These are phyloP conservation scores for Gambelia wislizenii DNA, from an alignment of 2,797 vertebrate species.

Conservation along the genomic window DNA sequence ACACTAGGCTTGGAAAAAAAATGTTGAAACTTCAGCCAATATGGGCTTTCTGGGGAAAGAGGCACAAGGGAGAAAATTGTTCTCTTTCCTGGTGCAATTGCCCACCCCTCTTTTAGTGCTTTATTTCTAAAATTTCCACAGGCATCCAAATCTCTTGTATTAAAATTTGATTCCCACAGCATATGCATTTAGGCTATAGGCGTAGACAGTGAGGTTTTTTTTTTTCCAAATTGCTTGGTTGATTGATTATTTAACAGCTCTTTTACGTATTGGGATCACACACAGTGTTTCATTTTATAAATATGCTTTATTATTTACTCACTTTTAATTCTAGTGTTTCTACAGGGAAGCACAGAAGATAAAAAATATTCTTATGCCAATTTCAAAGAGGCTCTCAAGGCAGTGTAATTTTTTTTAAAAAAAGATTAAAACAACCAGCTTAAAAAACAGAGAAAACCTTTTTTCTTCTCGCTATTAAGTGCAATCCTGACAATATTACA, in stretches of 20 bases:
- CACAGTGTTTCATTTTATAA: background rate
- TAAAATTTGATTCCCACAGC: background rate
- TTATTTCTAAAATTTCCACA: background rate
- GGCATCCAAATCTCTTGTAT: background rate
- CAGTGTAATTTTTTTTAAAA: background rate
- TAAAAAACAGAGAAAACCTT: background rate
- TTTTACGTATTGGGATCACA: background rate
- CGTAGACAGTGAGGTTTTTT: background rate
- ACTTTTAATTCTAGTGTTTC: background rate
- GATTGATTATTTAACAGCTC: background rate
- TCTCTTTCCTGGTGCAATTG: too few relatives aligned
- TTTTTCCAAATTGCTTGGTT: background rate
- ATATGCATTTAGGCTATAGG: background rate
- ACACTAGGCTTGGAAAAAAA: too few relatives aligned
- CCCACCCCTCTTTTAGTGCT: background rate
- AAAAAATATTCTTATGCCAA: too few relatives aligned
- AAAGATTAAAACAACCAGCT: background rate
- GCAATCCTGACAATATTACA: background rate
- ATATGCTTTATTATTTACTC: background rate
- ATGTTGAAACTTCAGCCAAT: too few relatives aligned
- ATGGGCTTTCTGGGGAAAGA: too few relatives aligned
- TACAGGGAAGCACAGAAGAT: background rate
- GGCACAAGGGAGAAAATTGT: too few relatives aligned
- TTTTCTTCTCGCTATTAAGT: background rate
- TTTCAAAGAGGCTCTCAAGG: background rate